Percentiles rank a stretch among this genome's conserved stretches.
Conservation (phyloP, 2,113 vertebrate species). For the Peromyscus maniculatus region DNA sequence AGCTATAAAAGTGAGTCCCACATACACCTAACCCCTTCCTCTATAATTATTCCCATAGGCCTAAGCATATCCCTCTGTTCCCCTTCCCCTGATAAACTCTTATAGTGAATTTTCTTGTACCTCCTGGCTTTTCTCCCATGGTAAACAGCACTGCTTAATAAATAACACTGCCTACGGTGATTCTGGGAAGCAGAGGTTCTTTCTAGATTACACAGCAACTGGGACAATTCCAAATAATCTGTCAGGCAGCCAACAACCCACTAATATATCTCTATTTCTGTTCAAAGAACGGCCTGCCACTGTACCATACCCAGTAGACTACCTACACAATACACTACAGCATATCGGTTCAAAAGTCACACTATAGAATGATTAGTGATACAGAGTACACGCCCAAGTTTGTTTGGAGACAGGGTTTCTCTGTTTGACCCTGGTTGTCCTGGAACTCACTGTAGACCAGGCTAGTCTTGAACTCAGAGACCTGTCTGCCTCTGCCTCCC, state of each 20-base stretch:
- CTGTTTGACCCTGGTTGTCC: neutral
- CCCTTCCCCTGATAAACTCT: too few species aligned
- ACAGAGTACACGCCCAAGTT: neutral
- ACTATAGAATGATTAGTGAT: neutral
- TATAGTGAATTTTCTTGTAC: too few species aligned
- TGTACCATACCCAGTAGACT: neutral
- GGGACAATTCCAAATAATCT: neutral
- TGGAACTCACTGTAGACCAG: neutral
- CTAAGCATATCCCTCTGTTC: too few species aligned
- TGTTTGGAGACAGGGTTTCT: neutral
- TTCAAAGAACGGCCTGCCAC: neutral
- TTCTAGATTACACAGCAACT: neutral
- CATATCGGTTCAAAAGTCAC: neutral
- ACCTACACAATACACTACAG: neutral
- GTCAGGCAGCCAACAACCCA: neutral
- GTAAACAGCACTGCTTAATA: too few species aligned
- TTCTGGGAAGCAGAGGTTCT: neutral
- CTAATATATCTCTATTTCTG: slow-evolving; percentile 19
- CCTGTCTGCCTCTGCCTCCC: neutral
- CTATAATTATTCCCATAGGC: too few species aligned
- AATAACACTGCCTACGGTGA: too few species aligned
- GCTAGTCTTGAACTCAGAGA: neutral
- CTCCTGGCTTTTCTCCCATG: too few species aligned
- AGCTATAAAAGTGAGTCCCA: too few species aligned
- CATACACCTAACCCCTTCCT: too few species aligned